Evolutionary conservation across 2,888 invertebrate genomes (phyloP).

Genomic region (Nezara viridula): DNA sequence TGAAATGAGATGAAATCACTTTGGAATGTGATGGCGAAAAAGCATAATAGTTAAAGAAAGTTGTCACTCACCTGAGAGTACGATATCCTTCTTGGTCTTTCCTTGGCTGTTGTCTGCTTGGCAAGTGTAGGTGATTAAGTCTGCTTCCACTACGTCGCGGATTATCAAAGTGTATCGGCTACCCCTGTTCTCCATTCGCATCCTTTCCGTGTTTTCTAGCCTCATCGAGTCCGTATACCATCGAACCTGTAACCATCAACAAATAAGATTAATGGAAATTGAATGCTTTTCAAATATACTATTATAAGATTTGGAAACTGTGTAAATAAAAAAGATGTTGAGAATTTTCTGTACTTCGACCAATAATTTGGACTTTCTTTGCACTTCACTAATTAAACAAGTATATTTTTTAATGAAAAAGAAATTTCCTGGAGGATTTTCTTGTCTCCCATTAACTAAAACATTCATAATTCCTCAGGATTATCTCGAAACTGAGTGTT

Average conservation of each 20-base stretch:
- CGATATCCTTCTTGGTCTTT: conserved; percentile 76
- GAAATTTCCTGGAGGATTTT: no score
- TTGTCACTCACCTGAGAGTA: conserved; percentile 73
- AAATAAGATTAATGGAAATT: neutral
- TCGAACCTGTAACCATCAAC: conserved; percentile 71
- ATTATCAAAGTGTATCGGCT: conserved; percentile 78
- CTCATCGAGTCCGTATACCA: conserved; percentile 80
- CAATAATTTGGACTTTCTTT: no score
- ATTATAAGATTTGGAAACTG: no score
- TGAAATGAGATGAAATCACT: neutral
- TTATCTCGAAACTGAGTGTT: no score
- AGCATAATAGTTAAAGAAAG: neutral
- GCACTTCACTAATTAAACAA: no score
- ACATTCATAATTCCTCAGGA: no score
- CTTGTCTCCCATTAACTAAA: no score
- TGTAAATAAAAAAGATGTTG: no score
- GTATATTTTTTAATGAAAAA: no score
- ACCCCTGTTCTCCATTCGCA: conserved; percentile 77
- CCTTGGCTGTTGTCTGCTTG: conserved; percentile 79
- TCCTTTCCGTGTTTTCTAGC: conserved; percentile 77
- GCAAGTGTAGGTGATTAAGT: conserved; percentile 80
- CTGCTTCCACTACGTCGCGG: conserved; percentile 76
- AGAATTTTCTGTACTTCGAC: no score
- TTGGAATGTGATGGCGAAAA: neutral
- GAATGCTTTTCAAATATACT: no score